A percentile compares a stretch with the other conserved stretches of the same genome.
Evolutionary conservation across 2,797 vertebrate species (phyloP).

Genomic region (Sebastes trivittatus): DNA sequence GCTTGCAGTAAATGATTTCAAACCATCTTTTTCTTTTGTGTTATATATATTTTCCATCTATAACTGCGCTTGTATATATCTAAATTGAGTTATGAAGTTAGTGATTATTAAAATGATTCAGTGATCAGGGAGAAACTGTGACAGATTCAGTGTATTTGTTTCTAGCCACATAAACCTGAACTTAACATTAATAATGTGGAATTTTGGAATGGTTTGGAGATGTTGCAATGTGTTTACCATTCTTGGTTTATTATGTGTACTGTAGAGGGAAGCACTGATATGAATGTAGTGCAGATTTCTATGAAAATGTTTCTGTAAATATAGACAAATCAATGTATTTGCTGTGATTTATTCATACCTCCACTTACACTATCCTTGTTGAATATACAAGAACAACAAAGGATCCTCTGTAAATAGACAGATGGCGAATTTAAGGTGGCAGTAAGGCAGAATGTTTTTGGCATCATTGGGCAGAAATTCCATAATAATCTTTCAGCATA

Average conservation of each 20-base stretch:
- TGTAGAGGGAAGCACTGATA: neutral
- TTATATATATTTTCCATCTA: neutral
- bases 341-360: neutral
- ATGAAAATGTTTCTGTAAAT: slow-evolving; percentile 10
- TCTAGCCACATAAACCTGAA: neutral
- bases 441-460: too few relatives aligned
- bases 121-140: neutral
- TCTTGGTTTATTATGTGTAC: neutral
- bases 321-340: slow-evolving; percentile 18
- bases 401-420: neutral
- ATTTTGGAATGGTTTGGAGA: slow-evolving; percentile 1
- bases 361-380: neutral
- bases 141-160: slow-evolving; percentile 1
- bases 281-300: slow-evolving; percentile 5
- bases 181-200: neutral
- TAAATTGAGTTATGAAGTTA: neutral
- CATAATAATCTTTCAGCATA: too few relatives aligned
- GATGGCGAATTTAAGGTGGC: neutral
- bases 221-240: neutral
- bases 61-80: slow-evolving; percentile 6
- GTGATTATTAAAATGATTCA: neutral
- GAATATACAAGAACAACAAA: neutral
- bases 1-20: slow-evolving; percentile 38
- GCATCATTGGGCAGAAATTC: too few relatives aligned
- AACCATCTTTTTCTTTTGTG: neutral